Evolutionary conservation across 2,888 invertebrate genomes (phyloP), one percentile per base, ranked within the genome.

Genomic region (Xanthorhoe designata): DNA sequence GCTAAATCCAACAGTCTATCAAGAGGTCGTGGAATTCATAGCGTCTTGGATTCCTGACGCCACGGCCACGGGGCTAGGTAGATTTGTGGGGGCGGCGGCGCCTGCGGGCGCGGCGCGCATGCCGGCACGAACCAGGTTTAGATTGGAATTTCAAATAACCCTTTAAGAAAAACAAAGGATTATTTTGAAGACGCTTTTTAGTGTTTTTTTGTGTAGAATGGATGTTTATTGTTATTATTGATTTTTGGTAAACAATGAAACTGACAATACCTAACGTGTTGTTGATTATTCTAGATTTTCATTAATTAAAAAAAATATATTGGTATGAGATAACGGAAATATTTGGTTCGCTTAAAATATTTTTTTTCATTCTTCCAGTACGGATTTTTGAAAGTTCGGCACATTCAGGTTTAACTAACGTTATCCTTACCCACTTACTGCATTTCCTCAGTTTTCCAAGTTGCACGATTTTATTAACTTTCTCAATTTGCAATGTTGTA

Each of bases 1-100:
- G 10, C 32, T 17, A 38, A 59, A 52, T 58, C 13, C 45, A 32
- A 53, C 9, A 56, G 17, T 49, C 13, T 32, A 52, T 58, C 32
- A 53, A 54, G 53, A 52, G 53, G 51, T 50, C 9, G 32, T 42
- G 55, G 54, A 59, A 62, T 51, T 55, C 61, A 61, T 73, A 73
- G 74, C 73, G 76, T 51, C 61, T 15, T 53, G 49, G 54, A 79
- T 73, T 75, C 74, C 61, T 68, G 72, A 61, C 63, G 65, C 55
- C 57, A 45, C 57, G 13, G 65, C 55, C 57, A 45, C 57, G 38
- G 35, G 55, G 67, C 83, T 84, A 74, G 76, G 83, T 83, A 83
- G 87, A 87, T 87, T 87, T 88, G 87, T 85, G 82, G 79, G 65
- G 59, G 55, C 54, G 51, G 67, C 50, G 52, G 66, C 50, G 53